These are phyloP conservation scores for Pollachius pollachius DNA, from an alignment of 2,113 vertebrate genomes.

Conservation along the genomic window DNA sequence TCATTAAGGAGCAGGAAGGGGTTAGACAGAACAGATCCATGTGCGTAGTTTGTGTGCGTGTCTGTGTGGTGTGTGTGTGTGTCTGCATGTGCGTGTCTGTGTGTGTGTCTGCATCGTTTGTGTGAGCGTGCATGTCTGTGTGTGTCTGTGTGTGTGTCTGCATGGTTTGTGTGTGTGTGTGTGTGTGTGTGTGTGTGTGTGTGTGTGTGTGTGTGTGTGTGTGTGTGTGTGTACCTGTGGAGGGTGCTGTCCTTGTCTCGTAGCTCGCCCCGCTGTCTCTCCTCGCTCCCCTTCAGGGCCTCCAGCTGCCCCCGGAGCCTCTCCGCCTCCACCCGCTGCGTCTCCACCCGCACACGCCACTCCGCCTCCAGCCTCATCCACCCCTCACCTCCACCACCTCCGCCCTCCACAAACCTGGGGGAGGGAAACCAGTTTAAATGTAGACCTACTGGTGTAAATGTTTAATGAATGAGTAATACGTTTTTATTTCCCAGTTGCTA, in stretches of 20 bases:
- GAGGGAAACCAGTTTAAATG: slow-evolving; percentile 1
- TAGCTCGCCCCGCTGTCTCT: slow-evolving; percentile 57
- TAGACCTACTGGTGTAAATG: no score
- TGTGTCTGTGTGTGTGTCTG: no score
- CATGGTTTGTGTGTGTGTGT: no score
- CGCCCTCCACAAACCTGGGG: slow-evolving; percentile 45
- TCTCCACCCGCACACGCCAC: slow-evolving; percentile 51
- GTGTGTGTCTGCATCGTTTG: no score
- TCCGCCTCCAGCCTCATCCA: slow-evolving; percentile 45
- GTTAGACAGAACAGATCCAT: no score
- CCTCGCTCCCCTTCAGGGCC: slow-evolving; percentile 54
- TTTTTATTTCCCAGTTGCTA: neutral
- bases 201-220: no score
- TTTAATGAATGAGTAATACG: neutral
- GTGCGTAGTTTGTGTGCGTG: no score
- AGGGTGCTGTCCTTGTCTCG: slow-evolving; percentile 55
- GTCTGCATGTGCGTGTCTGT: no score
- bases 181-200: no score
- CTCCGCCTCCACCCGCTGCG: slow-evolving; percentile 59
- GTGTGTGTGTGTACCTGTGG: slow-evolving; percentile 53
- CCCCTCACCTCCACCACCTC: slow-evolving; percentile 24
- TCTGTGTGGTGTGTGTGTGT: no score
- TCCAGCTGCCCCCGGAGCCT: slow-evolving; percentile 67
- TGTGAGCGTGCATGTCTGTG: no score
- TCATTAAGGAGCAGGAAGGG: no score